Conservation (phyloP, 2,113 vertebrate genomes). For the Cephalopterus ornatus region DNA sequence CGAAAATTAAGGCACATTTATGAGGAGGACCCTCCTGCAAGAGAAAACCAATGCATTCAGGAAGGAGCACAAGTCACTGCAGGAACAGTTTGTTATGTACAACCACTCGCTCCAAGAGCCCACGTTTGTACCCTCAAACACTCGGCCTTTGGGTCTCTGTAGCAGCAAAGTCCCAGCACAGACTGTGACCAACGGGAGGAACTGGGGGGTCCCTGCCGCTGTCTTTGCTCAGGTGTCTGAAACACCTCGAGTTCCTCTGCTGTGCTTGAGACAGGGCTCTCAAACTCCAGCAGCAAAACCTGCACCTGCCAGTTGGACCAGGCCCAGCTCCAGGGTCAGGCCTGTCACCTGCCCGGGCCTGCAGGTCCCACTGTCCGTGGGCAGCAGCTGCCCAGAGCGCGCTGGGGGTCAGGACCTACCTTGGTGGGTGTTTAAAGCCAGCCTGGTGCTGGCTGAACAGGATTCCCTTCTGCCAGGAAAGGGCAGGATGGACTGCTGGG, state of each 20-base stretch:
- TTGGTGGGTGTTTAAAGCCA: not conserved
- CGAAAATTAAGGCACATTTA: slow-evolving; percentile 99
- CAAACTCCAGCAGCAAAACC: not conserved
- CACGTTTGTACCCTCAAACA: not conserved
- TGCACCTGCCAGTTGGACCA: not conserved
- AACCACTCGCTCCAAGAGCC: not conserved
- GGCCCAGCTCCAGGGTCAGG: not conserved
- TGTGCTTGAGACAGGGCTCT: not conserved
- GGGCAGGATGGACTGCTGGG: slow-evolving; percentile 30
- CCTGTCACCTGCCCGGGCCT: not conserved
- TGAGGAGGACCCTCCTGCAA: slow-evolving; percentile 99
- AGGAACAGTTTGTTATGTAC: not conserved
- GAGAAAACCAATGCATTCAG: slow-evolving; percentile 82
- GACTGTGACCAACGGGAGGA: not conserved
- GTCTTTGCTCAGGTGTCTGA: not conserved
- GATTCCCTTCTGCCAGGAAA: slow-evolving; percentile 15
- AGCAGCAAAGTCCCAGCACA: not conserved
- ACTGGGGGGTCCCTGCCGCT: not conserved
- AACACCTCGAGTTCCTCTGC: not conserved
- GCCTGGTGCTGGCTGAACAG: not conserved
- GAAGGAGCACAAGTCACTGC: not conserved
- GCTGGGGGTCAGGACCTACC: not conserved
- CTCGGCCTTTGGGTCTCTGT: not conserved
- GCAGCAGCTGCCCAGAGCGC: rapidly evolving
- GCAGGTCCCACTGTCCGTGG: not conserved